These are phyloP conservation scores for Ammospiza maritima DNA, from an alignment of 2,797 vertebrate species.

Conservation along the genomic window DNA sequence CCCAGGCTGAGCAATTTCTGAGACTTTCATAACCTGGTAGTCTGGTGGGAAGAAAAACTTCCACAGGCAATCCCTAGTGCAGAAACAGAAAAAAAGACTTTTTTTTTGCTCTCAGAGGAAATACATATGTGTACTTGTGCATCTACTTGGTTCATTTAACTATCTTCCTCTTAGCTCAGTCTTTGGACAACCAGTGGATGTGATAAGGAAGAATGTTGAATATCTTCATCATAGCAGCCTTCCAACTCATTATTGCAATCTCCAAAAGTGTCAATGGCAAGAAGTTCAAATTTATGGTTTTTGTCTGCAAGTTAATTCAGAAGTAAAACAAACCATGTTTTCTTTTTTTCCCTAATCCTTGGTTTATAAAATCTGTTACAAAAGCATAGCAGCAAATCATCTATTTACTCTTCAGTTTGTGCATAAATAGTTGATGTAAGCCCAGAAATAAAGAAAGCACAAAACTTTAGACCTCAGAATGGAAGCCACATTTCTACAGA, in stretches of 20 bases:
- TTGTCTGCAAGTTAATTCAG: neutral
- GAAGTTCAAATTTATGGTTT: neutral
- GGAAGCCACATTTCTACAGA: neutral
- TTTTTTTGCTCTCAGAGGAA: neutral
- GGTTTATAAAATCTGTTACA: neutral
- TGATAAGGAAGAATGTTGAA: neutral
- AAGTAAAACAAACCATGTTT: neutral
- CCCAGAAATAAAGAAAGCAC: neutral
- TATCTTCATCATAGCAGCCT: neutral
- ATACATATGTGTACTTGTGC: neutral
- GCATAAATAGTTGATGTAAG: neutral
- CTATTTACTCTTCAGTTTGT: neutral
- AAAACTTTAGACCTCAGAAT: neutral
- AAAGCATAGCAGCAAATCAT: neutral
- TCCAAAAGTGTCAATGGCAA: neutral
- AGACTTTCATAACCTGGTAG: conserved; percentile 94
- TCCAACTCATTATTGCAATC: neutral
- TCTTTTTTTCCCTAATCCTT: neutral
- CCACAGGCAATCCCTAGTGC: conserved; percentile 92
- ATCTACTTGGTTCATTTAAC: neutral
- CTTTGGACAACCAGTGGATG: neutral
- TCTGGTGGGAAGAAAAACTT: conserved; percentile 98
- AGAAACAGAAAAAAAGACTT: neutral
- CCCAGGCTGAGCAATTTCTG: conserved; percentile 88
- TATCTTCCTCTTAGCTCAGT: neutral